Evolutionary conservation across 1,140 invertebrate species (phyloP).

Genomic region (Amyelois transitella): DNA sequence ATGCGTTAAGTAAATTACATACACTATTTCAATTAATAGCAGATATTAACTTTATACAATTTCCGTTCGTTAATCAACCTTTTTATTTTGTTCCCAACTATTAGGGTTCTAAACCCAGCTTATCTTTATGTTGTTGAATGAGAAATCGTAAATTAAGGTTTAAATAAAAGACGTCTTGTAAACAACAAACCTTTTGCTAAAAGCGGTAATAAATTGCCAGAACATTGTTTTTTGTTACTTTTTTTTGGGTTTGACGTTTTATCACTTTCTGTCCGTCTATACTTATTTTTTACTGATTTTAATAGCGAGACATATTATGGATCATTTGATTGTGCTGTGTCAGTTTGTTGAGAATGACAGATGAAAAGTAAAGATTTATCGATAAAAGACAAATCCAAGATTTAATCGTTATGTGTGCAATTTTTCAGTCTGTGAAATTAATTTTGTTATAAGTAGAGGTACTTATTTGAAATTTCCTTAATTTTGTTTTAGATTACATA

Average conservation of each 20-base stretch:
- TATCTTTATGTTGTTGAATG: slow-evolving; percentile 44
- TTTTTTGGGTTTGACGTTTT: slow-evolving; percentile 32
- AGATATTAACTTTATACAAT: slow-evolving; percentile 2
- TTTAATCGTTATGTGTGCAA: too few species aligned
- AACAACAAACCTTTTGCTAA: slow-evolving; percentile 64
- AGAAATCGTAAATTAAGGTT: slow-evolving; percentile 60
- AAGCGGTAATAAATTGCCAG: slow-evolving; percentile 56
- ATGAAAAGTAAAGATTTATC: too few species aligned
- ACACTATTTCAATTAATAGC: background rate
- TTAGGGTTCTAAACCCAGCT: slow-evolving; percentile 30
- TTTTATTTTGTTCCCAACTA: slow-evolving; percentile 17
- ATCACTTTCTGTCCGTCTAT: slow-evolving; percentile 29
- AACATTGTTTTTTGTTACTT: slow-evolving; percentile 29
- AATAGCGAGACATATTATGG: background rate
- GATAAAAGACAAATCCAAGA: too few species aligned
- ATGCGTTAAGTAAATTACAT: background rate
- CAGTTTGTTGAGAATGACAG: too few species aligned
- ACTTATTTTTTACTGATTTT: slow-evolving; percentile 16
- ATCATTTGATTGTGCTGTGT: background rate
- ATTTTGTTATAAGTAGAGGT: too few species aligned
- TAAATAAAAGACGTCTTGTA: slow-evolving; percentile 62
- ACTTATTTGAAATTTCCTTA: too few species aligned
- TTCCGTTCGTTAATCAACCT: slow-evolving; percentile 14
- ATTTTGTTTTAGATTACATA: too few species aligned
- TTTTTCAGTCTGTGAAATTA: too few species aligned